A percentile compares a stretch with the other conserved stretches of the same genome.
phyloP scores from a whole-genome alignment of 1,140 invertebrate genomes.

The Dreissena rostriformis region DNA sequence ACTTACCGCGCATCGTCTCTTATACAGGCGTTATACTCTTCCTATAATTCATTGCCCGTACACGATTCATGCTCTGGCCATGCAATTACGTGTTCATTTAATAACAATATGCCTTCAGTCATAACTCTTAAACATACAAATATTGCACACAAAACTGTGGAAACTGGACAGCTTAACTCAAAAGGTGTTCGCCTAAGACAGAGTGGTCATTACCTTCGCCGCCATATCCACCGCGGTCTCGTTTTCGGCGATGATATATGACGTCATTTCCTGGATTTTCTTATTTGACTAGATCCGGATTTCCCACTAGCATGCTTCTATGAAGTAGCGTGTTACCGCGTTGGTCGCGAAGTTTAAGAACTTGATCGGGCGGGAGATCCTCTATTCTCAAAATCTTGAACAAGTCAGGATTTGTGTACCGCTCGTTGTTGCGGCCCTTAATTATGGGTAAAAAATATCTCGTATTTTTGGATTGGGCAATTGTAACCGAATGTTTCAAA shows the following conservation, averaged over 20 bases:
- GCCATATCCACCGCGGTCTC: constrained; percentile 42
- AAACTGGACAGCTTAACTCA: not conserved
- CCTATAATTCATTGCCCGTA: too few relatives aligned
- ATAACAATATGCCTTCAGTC: not conserved
- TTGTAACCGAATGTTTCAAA: too few relatives aligned
- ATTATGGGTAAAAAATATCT: too few relatives aligned
- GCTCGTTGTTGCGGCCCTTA: too few relatives aligned
- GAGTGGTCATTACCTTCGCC: constrained; percentile 26
- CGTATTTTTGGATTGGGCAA: too few relatives aligned
- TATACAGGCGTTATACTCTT: too few relatives aligned
- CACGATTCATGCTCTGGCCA: not conserved
- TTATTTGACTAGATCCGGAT: constrained; percentile 35
- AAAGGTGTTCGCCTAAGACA: too few relatives aligned
- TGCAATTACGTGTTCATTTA: not conserved
- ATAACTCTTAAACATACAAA: too few relatives aligned
- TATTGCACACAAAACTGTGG: not conserved
- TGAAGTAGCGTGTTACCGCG: constrained; percentile 49
- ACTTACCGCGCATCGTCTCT: too few relatives aligned
- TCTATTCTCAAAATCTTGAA: constrained; percentile 38
- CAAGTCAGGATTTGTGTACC: not conserved
- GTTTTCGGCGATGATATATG: constrained; percentile 42
- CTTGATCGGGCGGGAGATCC: constrained; percentile 37
- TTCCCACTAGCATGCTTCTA: constrained; percentile 31
- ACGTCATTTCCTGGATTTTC: constrained; percentile 36
- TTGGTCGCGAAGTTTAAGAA: constrained; percentile 30